These are phyloP conservation scores for Diacarnus erythraeanus DNA, from an alignment of 37 sponge, comb jelly and placozoan species.

Conservation along the genomic window DNA sequence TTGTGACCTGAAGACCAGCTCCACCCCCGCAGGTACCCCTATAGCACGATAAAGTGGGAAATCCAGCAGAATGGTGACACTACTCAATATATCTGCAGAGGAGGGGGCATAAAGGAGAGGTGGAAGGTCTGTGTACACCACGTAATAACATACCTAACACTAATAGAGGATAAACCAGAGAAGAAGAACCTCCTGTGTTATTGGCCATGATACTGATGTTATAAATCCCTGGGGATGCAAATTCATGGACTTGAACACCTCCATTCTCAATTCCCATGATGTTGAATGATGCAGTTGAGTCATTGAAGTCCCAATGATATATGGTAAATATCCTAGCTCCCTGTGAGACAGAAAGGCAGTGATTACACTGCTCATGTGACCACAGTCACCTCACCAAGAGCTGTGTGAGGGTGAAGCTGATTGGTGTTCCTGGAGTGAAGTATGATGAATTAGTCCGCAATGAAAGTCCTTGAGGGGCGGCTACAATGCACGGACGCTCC, in stretches of 20 bases:
- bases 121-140: too few relatives aligned
- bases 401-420: slow-evolving; percentile 22
- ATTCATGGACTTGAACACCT: slow-evolving; percentile 6
- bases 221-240: slow-evolving; percentile 18
- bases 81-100: slow-evolving; percentile 7
- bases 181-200: slow-evolving; percentile 24
- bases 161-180: background rate
- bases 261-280: slow-evolving; percentile 8
- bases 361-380: background rate
- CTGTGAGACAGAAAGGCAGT: background rate
- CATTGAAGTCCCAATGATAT: slow-evolving; percentile 38
- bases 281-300: background rate
- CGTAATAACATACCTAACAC: slow-evolving; percentile 5
- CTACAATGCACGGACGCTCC: slow-evolving; percentile 5
- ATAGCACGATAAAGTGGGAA: background rate
- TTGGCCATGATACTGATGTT: slow-evolving; percentile 22
- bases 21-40: background rate
- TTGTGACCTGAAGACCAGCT: slow-evolving; percentile 4
- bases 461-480: slow-evolving; percentile 15
- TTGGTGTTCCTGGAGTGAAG: background rate
- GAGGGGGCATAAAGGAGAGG: too few relatives aligned
- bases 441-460: background rate
- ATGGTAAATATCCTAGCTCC: background rate
- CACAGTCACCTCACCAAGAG: background rate
- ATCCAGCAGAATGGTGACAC: background rate